Base-by-base conservation (phyloP, 2,888 invertebrate species). In the Noctua comes region DNA sequence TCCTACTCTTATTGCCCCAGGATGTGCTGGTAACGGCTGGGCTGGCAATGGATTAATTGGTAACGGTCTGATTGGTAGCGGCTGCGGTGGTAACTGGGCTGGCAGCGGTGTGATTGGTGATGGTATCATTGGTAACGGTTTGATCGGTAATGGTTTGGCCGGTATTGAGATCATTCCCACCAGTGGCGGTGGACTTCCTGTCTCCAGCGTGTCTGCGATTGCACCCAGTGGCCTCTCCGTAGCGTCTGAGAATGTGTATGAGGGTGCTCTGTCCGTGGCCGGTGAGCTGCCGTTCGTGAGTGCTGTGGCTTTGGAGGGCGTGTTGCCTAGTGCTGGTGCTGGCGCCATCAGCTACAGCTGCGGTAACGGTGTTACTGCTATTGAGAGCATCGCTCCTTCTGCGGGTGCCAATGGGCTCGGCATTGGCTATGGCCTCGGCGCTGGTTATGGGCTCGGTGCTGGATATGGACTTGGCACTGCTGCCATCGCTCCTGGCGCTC, bases 281-380 rank as follows among this genome's bases (percentile, higher is more conserved):
- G 95, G 94, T 65, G 90, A 93, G 75, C 78, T 94, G 51, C 94
- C 93, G 2, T 93, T 94, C 87, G 73, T 93, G 16, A 92, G 93
- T 21, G 89, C 94, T 31, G 94, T 93, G 0, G 91, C 83, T 24
- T 77, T 94, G 51, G 91, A 92, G 57, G 93, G 93, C 0, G 85
- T 82, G 27, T 75, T 94, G 27, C 93, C 93, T 3, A 92, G 92
- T 54, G 89, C 82, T 48, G 94, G 94, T 16, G 80, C 89, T 69
- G 93, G 93, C 16, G 83, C 85, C 1, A 90, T 94, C 21, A 84
- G 90, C 0, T 62, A 62, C 62, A 62, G 31, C 62, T 62, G 62
- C 31, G 62, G 62, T 31, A 62, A 62, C 21, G 62, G 62, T 1
- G 0, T 18, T 31, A 62, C 62, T 62, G 62, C 62, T 62, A 62